These are phyloP conservation scores for Pedicia rivosa DNA, from an alignment of 2,888 invertebrate species.

Conservation along the genomic window DNA sequence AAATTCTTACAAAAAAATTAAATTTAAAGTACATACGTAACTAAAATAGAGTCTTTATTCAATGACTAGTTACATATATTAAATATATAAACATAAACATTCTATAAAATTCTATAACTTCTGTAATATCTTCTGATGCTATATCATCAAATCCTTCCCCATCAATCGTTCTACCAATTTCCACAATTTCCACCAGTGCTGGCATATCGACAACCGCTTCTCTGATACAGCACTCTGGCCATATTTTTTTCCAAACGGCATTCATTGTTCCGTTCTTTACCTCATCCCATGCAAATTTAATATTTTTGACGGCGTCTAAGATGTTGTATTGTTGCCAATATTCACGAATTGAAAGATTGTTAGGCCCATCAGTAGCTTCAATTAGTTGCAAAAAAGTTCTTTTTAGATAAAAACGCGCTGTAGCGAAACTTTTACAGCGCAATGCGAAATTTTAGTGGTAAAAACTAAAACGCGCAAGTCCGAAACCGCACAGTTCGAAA, in stretches of 20 bases:
- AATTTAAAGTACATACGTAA: too few relatives aligned
- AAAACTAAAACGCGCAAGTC: too few relatives aligned
- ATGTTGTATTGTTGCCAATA: slow-evolving; percentile 13
- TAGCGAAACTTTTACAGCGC: too few relatives aligned
- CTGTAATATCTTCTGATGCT: slow-evolving; percentile 11
- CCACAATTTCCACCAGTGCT: slow-evolving; percentile 11
- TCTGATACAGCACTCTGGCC: slow-evolving; percentile 12
- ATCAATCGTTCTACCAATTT: slow-evolving; percentile 12
- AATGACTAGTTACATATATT: too few relatives aligned
- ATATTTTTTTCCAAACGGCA: slow-evolving; percentile 11
- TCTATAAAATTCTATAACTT: slow-evolving; percentile 12
- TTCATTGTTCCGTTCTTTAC: slow-evolving; percentile 11
- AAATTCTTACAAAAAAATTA: too few relatives aligned
- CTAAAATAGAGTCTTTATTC: too few relatives aligned
- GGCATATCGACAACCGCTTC: slow-evolving; percentile 12
- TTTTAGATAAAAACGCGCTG: slow-evolving; percentile 11
- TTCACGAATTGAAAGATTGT: slow-evolving; percentile 9
- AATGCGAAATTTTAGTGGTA: too few relatives aligned
- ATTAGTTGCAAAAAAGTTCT: slow-evolving; percentile 9
- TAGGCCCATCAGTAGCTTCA: slow-evolving; percentile 9
- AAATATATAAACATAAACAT: too few relatives aligned
- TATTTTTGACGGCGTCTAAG: slow-evolving; percentile 12
- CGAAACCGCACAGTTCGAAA: too few relatives aligned
- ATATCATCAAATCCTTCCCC: slow-evolving; percentile 15
- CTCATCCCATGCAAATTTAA: slow-evolving; percentile 10